phyloP scores from a whole-genome alignment of 2,113 vertebrate genomes.

The Melospiza georgiana region DNA sequence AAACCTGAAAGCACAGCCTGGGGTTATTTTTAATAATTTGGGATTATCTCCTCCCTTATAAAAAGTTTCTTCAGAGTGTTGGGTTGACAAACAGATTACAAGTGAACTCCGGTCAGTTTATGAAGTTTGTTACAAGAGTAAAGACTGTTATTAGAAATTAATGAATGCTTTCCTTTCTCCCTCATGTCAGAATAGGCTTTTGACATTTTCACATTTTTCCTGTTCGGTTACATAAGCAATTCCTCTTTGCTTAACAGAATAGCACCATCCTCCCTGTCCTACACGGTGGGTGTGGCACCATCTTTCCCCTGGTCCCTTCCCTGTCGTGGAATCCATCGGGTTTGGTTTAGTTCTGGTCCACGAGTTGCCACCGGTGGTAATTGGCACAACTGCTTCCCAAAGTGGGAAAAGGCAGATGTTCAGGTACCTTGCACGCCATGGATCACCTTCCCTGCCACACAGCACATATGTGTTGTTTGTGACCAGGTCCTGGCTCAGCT shows the following conservation, averaged over 20 bases:
- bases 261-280: neutral
- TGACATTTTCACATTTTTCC: neutral
- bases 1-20: neutral
- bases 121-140: neutral
- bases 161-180: neutral
- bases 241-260: neutral
- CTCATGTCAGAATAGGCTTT: neutral
- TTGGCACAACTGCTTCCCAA: neutral
- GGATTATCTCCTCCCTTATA: neutral
- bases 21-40: neutral
- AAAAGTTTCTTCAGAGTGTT: neutral
- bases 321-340: accelerated
- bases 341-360: neutral
- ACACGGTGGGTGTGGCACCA: neutral
- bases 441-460: neutral
- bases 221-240: neutral
- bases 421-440: accelerated
- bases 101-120: neutral
- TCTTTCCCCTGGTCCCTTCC: neutral
- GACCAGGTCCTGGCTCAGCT: neutral
- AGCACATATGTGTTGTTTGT: neutral
- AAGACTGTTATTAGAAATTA: neutral
- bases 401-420: neutral
- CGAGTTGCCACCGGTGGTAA: accelerated
- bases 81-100: neutral